Evolutionary conservation across 2,113 vertebrate species (phyloP), one percentile per base, ranked within the genome.

Genomic region (Uria aalge): DNA sequence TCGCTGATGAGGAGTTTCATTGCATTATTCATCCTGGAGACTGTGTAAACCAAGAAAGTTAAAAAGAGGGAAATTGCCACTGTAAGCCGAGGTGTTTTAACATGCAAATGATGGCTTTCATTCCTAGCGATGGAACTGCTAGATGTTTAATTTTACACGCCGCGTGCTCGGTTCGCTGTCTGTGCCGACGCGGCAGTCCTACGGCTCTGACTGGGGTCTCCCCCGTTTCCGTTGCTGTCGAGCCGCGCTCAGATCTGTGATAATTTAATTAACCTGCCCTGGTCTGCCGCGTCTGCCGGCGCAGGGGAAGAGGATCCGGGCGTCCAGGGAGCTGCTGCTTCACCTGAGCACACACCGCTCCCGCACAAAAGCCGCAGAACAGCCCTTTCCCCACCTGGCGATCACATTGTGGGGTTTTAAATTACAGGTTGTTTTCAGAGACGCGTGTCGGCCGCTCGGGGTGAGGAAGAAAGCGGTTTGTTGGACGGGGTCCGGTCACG

Each of bases 21-120:
- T 84, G 85, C 78, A 56, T 91, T 97, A 95, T 90, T 90, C 95
- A 84, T 96, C 91, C 96, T 87, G 93, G 90, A 72, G 92, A 64
- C 59, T 32, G 60, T 43, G 38, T 94, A 81, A 92, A 96, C 71
- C 38, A 36, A 62, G 77, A 18, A 85, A 78, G 83, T 26, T 38
- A 72, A 69, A 74, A 67, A 63, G 78, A 79, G 17, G 34, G 48
- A 63, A 66, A 45, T 30, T n/a, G 72, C 64, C 41, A 10, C 64
- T 52, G 27, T 11, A 27, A 66, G 66, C 60, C 1, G 10, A 48
- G 5, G n/a, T 69, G 59, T 32, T 71, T 71, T 20, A 56, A 71
- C 36, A 57, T 81, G 71, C 68, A 80, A 89, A 92, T 81, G 41
- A 21, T 3, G 24, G 36, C 23, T 69, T 85, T 77, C 71, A 36